Base-by-base conservation (phyloP, 2,113 vertebrate species). In the Mormyrus lacerda region DNA sequence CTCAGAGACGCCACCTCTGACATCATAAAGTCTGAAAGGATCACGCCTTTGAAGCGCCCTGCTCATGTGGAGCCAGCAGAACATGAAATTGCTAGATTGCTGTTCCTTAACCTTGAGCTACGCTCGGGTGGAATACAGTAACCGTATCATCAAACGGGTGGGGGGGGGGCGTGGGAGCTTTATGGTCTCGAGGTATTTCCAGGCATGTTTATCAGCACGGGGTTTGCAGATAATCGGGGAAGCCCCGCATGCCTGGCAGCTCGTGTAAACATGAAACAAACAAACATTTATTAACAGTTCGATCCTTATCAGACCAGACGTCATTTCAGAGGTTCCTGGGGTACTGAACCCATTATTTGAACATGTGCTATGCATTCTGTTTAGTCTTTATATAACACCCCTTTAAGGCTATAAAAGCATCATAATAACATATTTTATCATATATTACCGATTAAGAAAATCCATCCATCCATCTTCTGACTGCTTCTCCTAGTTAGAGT, bases 221-320 rank as follows among this genome's bases (percentile, higher is more conserved):
- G 83, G 84, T 44, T 39, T 86, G 88, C 61, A 69, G 90, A 84
- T 91, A 91, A 90, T 85, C 42, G 87, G 87, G 76, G 88, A 55
- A 76, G 85, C 89, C 61, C 82, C 53, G 61, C 89, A 82, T 87
- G 42, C 27, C 79, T 86, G 35, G 73, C 84, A 47, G 55, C 58
- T 92, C 79, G 76, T 87, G 58, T 21, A 89, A 65, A 69, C 35
- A 42, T 48, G 88, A 88, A 90, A 87, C 90, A 91, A 90, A 89
- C 89, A 90, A 92, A 91, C 88, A 89, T 89, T 90, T 89, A 91
- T 91, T 92, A 91, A 76, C 53, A 88, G 82, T 87, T 88, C 44
- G 87, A 90, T 92, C 90, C 55, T 73, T 88, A 86, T 91, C 90
- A 89, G 82, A 89, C 35, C 73, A 87, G 88, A 82, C 27, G 88